Base-by-base conservation (phyloP, 1,140 invertebrate species). In the Saccostrea glomerata region DNA sequence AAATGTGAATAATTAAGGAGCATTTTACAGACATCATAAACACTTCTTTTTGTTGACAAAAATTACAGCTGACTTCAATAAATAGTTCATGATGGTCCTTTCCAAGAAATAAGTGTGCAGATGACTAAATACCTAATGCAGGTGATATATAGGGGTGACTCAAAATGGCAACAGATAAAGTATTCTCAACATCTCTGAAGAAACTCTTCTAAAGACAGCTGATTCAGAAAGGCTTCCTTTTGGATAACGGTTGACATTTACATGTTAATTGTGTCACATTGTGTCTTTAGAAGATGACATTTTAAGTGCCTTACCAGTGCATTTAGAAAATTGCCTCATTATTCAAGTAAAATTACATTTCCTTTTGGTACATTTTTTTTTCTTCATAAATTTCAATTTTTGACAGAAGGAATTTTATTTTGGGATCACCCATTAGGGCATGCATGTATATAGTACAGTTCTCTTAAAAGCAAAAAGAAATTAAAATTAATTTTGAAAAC, bases 21-120 rank as follows among this genome's bases (percentile, higher is more conserved):
- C 25, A 77, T 15, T 15, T 30, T 30, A 77, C 30, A 77, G 23
- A 30, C 23, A 30, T 13, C 23, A 15, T 36, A 30, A 30, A 25
- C 70, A 15, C 70, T 77, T 77, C 58, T 30, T 30, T 12, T 12
- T 77, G 70, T 77, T 77, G 70, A 30, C 30, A 17, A 77, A 30
- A 77, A 63, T 63, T 17, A 30, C 70, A 77, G 23, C 70, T 77
- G 70, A 77, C 15, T 77, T 77, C 60, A 30, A 77, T 15, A 77
- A 77, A 30, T 36, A 0, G 25, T 73, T 11, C 11, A 77, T 30
- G 11, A 77, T 15, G 70, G 70, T 77, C 70, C 12, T 77, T 15
- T 36, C 30, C 30, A 0, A 36, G 25, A 30, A 15, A 12, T 30
- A 77, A 77, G 70, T 30, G 15, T 23, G 25, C 70, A 77, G 23